Conservation (phyloP, 2,888 invertebrate species). For the Teleogryllus oceanicus region DNA sequence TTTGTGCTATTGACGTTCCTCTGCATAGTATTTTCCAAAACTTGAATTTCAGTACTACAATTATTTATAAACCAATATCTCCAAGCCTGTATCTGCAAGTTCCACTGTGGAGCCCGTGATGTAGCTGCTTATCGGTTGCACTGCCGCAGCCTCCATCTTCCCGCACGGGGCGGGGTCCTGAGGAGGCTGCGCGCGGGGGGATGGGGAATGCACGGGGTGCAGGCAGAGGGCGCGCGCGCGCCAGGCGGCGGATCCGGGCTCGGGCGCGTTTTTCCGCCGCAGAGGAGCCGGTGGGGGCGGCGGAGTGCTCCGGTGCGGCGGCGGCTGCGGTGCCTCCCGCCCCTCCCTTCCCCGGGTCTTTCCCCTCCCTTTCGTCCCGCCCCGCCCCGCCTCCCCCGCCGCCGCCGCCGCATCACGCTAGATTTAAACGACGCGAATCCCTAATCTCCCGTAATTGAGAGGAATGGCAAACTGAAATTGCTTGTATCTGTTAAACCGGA, state of each 20-base stretch:
- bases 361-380: neutral
- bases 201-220: no score
- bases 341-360: neutral
- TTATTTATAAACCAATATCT: no score
- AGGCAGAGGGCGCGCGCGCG: no score
- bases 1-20: no score
- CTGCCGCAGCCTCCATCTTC: no score
- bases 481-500: constrained; percentile 47
- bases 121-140: no score
- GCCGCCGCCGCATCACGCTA: constrained; percentile 2
- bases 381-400: neutral
- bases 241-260: neutral
- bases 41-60: no score
- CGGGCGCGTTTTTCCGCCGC: neutral
- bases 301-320: neutral
- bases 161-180: no score
- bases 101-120: no score
- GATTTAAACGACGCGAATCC: constrained; percentile 21
- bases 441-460: constrained; percentile 47
- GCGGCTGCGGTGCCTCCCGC: neutral
- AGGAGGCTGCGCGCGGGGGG: no score
- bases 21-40: no score
- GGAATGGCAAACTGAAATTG: constrained; percentile 46
- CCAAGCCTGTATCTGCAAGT: no score
- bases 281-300: neutral